Base-by-base conservation (phyloP, 2,113 vertebrate species). In the Hypomesus transpacificus region DNA sequence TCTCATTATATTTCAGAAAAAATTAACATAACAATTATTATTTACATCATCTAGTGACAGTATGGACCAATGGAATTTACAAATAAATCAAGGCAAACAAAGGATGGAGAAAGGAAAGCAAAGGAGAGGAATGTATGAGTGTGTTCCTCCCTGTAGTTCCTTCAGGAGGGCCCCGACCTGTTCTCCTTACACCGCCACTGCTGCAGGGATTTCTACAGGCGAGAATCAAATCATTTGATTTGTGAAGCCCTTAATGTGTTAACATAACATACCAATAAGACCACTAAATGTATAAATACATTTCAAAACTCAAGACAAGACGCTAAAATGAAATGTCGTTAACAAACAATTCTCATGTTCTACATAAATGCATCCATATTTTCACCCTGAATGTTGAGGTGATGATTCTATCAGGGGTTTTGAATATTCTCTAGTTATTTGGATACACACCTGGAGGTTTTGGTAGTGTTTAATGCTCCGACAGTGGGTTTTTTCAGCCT, bases 381-480 rank as follows among this genome's bases (percentile, higher is more conserved):
- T 46, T 46, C 39, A 46, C 39, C 9, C 2, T 13, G 31, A 34
- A 46, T 46, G 39, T 46, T 46, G 39, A 46, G 39, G 39, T 11
- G 39, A 46, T 11, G 39, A 46, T 46, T 46, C 39, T 13, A 46
- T 46, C 39, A 11, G 39, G 4, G 31, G 7, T 34, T 34, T 7
- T 46, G 13, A 46, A 46, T 9, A 9, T 46, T 46, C 5, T 9
- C 39, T 46, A 5, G 39, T 46, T 46, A 46, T 46, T 46, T 2
- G 39, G 7, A 1, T 6, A 24, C 65, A 0, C 68, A 90, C 89
- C 82, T 87, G 71, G 2, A 90, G 68, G 75, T 63, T 89, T 9
- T 87, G 77, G 3, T 90, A 89, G 73, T 91, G 89, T 54, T 87
- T 90, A 14, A 78, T 22, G 21, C 81, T 87, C 67, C 77, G 88